Percentiles rank a stretch among this genome's conserved stretches.
These are phyloP conservation scores for Paratilapia polleni DNA, from an alignment of 2,113 vertebrate species.

Conservation along the genomic window DNA sequence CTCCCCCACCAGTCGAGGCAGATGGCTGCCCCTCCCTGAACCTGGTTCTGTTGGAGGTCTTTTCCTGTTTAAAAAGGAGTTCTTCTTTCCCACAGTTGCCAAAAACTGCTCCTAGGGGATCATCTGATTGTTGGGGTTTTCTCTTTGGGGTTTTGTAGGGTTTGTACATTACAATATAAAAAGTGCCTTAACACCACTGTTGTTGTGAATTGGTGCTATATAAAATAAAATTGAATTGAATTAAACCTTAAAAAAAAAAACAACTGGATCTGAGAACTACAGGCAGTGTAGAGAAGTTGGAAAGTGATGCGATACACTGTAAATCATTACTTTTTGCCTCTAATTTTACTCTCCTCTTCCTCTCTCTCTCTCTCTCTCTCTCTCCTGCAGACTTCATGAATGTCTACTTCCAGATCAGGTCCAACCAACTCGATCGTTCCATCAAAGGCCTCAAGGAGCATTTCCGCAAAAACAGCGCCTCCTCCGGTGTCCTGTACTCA, in stretches of 20 bases:
- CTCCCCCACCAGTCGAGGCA: too few relatives aligned
- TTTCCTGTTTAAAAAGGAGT: background rate
- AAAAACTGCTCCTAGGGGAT: too few relatives aligned
- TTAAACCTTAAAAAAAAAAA: too few relatives aligned
- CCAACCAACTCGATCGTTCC: slow-evolving; percentile 94
- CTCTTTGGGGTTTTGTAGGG: accelerated
- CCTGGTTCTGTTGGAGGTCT: background rate
- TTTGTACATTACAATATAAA: background rate
- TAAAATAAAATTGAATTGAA: background rate
- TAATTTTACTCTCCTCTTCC: background rate
- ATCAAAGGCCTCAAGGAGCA: slow-evolving; percentile 96
- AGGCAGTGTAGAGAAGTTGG: background rate
- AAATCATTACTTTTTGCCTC: background rate
- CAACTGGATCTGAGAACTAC: background rate
- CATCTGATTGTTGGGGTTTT: background rate
- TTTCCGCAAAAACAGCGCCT: slow-evolving; percentile 94
- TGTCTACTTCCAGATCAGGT: slow-evolving; percentile 97
- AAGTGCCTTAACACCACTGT: accelerated
- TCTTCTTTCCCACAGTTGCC: background rate
- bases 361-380: background rate
- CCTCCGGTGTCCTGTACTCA: slow-evolving; percentile 90
- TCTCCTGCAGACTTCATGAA: slow-evolving; percentile 94
- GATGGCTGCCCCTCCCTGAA: too few relatives aligned
- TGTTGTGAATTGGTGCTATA: background rate
- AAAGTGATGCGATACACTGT: accelerated